Evolutionary conservation across 2,113 vertebrate genomes (phyloP).

Genomic region (Gambusia affinis): DNA sequence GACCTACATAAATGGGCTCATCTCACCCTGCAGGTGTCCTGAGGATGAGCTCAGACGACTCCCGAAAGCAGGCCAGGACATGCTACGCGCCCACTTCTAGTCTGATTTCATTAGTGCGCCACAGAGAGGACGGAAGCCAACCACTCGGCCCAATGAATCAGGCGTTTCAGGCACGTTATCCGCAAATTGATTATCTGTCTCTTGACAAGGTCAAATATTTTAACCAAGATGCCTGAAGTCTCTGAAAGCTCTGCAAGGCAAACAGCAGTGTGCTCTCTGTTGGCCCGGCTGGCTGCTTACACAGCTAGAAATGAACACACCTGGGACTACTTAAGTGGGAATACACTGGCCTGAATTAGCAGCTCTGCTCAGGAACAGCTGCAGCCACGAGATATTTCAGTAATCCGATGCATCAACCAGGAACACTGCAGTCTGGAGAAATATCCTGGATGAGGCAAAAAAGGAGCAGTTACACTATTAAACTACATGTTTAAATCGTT

Average conservation of each 20-base stretch:
- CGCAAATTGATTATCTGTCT: constrained; percentile 79
- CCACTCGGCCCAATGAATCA: constrained; percentile 66
- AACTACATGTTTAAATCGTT: background rate
- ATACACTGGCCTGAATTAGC: constrained; percentile 78
- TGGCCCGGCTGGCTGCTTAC: constrained; percentile 63
- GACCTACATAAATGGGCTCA: constrained; percentile 33
- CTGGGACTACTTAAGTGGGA: constrained; percentile 74
- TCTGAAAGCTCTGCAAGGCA: constrained; percentile 70
- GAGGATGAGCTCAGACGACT: constrained; percentile 39
- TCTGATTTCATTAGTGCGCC: constrained; percentile 48
- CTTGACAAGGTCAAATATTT: constrained; percentile 79
- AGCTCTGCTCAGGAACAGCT: constrained; percentile 71
- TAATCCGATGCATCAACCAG: constrained; percentile 73
- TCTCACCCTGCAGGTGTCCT: constrained; percentile 50
- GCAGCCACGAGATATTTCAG: constrained; percentile 75
- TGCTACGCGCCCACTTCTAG: constrained; percentile 41
- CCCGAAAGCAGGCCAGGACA: constrained; percentile 43
- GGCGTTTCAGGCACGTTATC: constrained; percentile 62
- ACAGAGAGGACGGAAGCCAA: constrained; percentile 61
- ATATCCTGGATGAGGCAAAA: constrained; percentile 50
- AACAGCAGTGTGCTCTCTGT: constrained; percentile 54
- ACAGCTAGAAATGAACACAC: constrained; percentile 75
- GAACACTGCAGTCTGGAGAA: constrained; percentile 62
- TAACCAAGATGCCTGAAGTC: constrained; percentile 67
- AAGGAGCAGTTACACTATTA: constrained; percentile 20